A percentile compares a stretch with the other conserved stretches of the same genome.
phyloP scores from a whole-genome alignment of 2,113 vertebrate genomes.

The Mirounga angustirostris region DNA sequence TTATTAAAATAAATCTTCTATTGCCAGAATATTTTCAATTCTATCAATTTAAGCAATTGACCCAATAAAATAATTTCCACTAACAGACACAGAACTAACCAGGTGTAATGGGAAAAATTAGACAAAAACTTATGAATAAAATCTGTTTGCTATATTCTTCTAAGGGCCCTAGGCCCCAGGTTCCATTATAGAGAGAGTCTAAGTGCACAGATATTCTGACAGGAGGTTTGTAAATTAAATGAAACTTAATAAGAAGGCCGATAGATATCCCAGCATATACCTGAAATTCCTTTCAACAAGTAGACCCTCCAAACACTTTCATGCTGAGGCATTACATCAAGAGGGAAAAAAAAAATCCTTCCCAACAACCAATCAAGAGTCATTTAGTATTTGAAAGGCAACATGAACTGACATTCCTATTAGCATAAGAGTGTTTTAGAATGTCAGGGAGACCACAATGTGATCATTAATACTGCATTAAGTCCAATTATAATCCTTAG shows the following conservation, averaged over 20 bases:
- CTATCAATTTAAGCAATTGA: neutral
- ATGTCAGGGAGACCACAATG: slow-evolving; percentile 57
- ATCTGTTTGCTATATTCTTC: neutral
- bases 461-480: slow-evolving; percentile 65
- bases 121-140: neutral
- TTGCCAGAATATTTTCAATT: slow-evolving; percentile 40
- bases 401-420: slow-evolving; percentile 50
- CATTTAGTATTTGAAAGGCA: slow-evolving; percentile 58
- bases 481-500: slow-evolving; percentile 70
- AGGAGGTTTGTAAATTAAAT: slow-evolving; percentile 20
- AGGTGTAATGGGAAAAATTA: neutral
- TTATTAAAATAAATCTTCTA: slow-evolving; percentile 3
- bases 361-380: slow-evolving; percentile 1
- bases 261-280: neutral
- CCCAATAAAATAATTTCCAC: neutral
- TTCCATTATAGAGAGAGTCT: neutral
- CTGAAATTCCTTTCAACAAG: slow-evolving; percentile 54
- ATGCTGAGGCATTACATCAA: slow-evolving; percentile 10
- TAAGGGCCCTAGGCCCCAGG: neutral
- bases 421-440: slow-evolving; percentile 61
- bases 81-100: neutral
- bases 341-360: neutral
- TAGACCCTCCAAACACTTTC: neutral
- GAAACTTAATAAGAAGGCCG: neutral
- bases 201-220: slow-evolving; percentile 37